Percentiles rank a stretch among this genome's conserved stretches.
Conservation (phyloP, 2,888 invertebrate genomes). For the Hipparchia sbordonii region DNA sequence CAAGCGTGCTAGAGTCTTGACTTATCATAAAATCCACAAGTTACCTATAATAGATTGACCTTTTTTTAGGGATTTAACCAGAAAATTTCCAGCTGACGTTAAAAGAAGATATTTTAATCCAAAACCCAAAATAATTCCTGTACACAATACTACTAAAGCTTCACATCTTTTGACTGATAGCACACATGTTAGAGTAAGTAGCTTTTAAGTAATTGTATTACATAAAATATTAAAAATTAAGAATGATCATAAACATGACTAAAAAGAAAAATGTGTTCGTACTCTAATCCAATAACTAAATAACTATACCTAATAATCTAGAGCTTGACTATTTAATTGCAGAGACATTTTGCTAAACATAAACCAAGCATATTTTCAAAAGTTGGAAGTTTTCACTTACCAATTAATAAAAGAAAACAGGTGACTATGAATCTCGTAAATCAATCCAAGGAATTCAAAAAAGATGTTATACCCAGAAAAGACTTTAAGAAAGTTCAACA, state of each 20-base stretch:
- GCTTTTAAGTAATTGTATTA: neutral
- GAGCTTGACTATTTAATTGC: slow-evolving; percentile 18
- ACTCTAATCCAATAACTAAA: too few relatives aligned
- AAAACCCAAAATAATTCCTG: neutral
- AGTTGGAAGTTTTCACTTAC: slow-evolving; percentile 40
- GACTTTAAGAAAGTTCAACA: slow-evolving; percentile 56
- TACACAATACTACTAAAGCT: slow-evolving; percentile 7
- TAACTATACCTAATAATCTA: neutral
- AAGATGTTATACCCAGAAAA: slow-evolving; percentile 59
- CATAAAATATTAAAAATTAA: neutral
- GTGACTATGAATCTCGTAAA: slow-evolving; percentile 14
- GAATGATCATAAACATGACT: neutral
- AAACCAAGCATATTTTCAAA: slow-evolving; percentile 45
- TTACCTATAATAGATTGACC: neutral
- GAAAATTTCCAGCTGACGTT: slow-evolving; percentile 24
- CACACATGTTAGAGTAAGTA: slow-evolving; percentile 20
- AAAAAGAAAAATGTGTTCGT: too few relatives aligned
- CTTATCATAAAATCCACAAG: too few relatives aligned
- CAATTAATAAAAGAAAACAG: slow-evolving; percentile 25
- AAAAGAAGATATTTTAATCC: slow-evolving; percentile 25
- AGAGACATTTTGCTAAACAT: slow-evolving; percentile 36
- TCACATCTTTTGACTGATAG: neutral
- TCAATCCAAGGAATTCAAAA: slow-evolving; percentile 40
- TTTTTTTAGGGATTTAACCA: slow-evolving; percentile 12
- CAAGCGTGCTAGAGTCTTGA: too few relatives aligned